Conservation (phyloP, 2,113 vertebrate genomes). For the Syngnathus floridae region DNA sequence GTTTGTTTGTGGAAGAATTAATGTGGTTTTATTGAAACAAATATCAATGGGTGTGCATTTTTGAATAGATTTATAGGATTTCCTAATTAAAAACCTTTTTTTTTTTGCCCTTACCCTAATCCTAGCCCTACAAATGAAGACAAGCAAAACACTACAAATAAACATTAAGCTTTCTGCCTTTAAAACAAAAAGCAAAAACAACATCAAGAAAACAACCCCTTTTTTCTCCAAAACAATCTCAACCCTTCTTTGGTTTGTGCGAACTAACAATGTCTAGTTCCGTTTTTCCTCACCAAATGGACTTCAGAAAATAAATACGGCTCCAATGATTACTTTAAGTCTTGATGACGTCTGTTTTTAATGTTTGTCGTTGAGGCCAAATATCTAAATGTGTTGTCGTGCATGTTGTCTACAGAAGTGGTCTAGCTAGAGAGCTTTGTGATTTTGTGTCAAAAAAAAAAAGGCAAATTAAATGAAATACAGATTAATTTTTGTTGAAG, state of each 20-base stretch:
- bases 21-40: conserved; percentile 53
- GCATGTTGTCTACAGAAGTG: conserved; percentile 16
- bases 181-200: conserved; percentile 25
- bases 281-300: conserved; percentile 5
- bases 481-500: neutral
- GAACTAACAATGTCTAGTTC: conserved; percentile 52
- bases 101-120: too few relatives aligned
- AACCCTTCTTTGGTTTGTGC: conserved; percentile 69
- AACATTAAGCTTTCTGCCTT: conserved; percentile 49
- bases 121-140: conserved; percentile 53
- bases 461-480: neutral
- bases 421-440: neutral
- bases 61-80: conserved; percentile 50
- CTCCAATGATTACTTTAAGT: too few relatives aligned
- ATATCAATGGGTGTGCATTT: conserved; percentile 33
- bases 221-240: conserved; percentile 44
- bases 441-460: conserved; percentile 12
- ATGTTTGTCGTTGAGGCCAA: conserved; percentile 15
- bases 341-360: too few relatives aligned
- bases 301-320: conserved; percentile 33
- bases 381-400: neutral
- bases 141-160: conserved; percentile 57
- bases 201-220: conserved; percentile 20
- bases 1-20: conserved; percentile 37
- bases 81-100: conserved; percentile 42